Base-by-base conservation (phyloP, 2,797 vertebrate genomes). In the Remorina albescens region DNA sequence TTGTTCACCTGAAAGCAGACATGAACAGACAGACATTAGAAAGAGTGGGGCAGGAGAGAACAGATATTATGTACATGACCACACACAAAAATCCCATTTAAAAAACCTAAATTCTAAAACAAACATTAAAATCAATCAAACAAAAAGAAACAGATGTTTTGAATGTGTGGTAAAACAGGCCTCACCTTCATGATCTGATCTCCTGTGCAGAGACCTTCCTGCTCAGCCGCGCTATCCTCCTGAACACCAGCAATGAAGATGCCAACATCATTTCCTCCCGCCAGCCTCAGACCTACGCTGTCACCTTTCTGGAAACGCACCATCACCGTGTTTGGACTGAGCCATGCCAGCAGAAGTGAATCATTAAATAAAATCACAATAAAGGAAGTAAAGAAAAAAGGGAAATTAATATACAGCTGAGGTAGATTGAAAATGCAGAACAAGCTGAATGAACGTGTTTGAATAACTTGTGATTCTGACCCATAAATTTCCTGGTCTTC, bases 251-350 rank as follows among this genome's bases (percentile, higher is more conserved):
- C 97, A 36, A 99, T 94, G 90, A 99, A 99, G 91, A 99, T 97
- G n/a, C 98, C 98, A 0, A 99, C 98, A 3, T 99, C 98, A 7
- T 99, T 99, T 42, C 98, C 98, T 9, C 98, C 98, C 1, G 98
- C 97, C 84, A 99, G 88, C 34, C 98, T 95, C 23, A 99, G 91
- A 19, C 98, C 98, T 71, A 99, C 96, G 0, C 95, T 99, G 30
- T 99, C 98, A 0, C 96, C 96, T 86, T 99, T 99, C 89, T 94
- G 95, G 91, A 99, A 99, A 54, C 82, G 94, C 83, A 99, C 95
- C 97, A 99, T 97, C 87, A 95, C 90, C 0, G 98, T 99, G 89
- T 96, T 96, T 6, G 95, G 94, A 41, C 98, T 98, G 74, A 16
- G 58, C 4, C 10, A 12, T 8, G 19, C 23, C 28, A 57, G n/a